Base-by-base conservation (phyloP, 2,888 invertebrate species). In the Parasteatoda lunata region DNA sequence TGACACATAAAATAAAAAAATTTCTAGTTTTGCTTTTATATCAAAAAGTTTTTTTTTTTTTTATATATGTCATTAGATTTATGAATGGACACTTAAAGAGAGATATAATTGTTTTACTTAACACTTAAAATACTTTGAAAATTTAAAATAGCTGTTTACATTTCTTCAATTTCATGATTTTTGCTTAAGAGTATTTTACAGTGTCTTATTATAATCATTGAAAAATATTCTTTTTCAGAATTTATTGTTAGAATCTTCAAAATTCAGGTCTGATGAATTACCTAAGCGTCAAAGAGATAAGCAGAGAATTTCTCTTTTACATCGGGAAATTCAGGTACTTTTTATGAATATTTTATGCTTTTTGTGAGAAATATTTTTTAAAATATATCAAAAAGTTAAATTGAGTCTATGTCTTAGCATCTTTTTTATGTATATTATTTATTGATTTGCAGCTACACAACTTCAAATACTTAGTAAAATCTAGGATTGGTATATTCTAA, bases 261-360 rank as follows among this genome's bases (percentile, higher is more conserved):
- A 96, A 91, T 99, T 99, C 94, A 95, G 97, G 91, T 96, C 95
- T 91, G 98, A 98, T 91, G 98, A 99, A 93, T 95, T 99, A 89
- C 97, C 98, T 88, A 95, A 96, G n/a, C 94, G 96, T 89, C 96
- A 96, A 92, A 94, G 96, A 85, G 97, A 98, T 92, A 98, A 97
- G 91, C 96, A 97, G 92, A 95, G 96, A 91, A 94, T 98, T 88
- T 94, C 95, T 90, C 96, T 96, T 91, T 94, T 97, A 89, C 98
- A 96, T 93, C 91, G 91, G 84, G 92, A 93, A 88, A 91, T 93
- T 89, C 91, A 88, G 82, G 88, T 88, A 52, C 11, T 11, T 66
- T 49, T 75, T 82, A 70, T 30, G 30, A 30, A 30, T 30, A 30
- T 30, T 30, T 68, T 30, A 15, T 15, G 9, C 5, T 9, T 68